These are phyloP conservation scores for Lithophane semibrunnea DNA, from an alignment of 2,888 invertebrate genomes.

Conservation along the genomic window DNA sequence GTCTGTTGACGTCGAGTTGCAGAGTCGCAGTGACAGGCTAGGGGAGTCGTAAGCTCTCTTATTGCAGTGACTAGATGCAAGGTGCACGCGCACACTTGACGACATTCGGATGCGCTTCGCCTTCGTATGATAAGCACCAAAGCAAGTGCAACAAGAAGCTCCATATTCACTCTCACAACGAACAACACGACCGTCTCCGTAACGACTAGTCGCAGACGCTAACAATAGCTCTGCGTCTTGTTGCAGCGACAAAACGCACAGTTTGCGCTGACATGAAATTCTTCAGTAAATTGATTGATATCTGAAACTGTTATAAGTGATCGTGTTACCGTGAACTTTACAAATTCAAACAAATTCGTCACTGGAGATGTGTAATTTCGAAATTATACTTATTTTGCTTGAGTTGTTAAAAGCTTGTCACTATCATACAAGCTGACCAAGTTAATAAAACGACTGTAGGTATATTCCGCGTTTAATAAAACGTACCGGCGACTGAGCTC, in stretches of 20 bases:
- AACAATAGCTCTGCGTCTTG: not conserved
- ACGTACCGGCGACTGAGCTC: too few relatives aligned
- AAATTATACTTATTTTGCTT: not conserved
- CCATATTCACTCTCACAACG: too few relatives aligned
- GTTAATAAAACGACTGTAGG: not conserved
- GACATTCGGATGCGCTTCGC: too few relatives aligned
- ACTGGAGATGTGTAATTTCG: not conserved
- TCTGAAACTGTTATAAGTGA: not conserved
- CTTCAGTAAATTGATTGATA: not conserved
- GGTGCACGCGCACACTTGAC: too few relatives aligned
- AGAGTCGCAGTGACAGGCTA: not conserved
- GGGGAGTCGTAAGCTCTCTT: not conserved
- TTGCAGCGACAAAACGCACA: not conserved
- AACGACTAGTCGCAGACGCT: not conserved
- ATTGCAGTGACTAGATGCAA: too few relatives aligned
- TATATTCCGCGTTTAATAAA: not conserved
- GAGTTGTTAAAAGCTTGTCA: constrained; percentile 12
- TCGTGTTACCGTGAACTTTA: not conserved
- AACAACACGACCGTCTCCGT: not conserved
- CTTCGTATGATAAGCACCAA: too few relatives aligned
- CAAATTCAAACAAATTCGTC: not conserved
- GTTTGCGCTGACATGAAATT: not conserved
- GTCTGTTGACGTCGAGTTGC: not conserved
- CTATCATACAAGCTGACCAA: not conserved
- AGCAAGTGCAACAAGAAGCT: not conserved